These are phyloP conservation scores for Myioborus miniatus DNA, from an alignment of 2,797 vertebrate species.

Conservation along the genomic window DNA sequence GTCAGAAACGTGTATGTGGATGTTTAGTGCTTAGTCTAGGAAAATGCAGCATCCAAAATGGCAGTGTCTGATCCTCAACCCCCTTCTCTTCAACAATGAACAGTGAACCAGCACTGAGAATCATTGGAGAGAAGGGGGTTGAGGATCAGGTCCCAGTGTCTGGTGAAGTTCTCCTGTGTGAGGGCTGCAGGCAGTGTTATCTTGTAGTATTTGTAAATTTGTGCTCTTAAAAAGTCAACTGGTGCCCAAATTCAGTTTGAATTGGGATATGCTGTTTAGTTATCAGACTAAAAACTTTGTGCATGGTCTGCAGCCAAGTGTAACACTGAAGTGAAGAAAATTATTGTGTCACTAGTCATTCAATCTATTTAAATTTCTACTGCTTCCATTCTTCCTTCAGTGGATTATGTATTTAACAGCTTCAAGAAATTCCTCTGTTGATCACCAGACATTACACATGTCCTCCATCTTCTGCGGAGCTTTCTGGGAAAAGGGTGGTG, in stretches of 20 bases:
- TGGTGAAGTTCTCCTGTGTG: rapidly evolving
- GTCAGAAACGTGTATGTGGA: background rate
- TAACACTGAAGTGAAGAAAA: background rate
- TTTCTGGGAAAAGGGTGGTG: background rate
- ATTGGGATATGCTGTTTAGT: background rate
- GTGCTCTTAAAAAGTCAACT: background rate
- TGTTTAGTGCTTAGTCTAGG: background rate
- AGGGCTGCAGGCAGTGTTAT: background rate
- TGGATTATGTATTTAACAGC: background rate
- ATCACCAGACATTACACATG: background rate
- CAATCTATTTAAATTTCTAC: background rate
- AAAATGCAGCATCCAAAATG: background rate
- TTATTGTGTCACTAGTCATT: background rate
- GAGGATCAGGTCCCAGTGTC: rapidly evolving
- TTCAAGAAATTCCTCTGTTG: background rate
- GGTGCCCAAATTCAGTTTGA: background rate
- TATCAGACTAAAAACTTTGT: background rate
- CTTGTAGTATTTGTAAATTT: background rate
- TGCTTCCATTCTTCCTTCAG: background rate
- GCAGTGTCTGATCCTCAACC: background rate
- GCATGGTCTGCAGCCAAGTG: background rate
- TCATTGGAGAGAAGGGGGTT: rapidly evolving
- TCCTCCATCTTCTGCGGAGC: background rate
- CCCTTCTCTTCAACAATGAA: too few species aligned
- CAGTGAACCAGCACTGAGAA: background rate